A percentile compares a stretch with the other conserved stretches of the same genome.
phyloP scores from a whole-genome alignment of 2,113 vertebrate species.

The Neodontobutis hainanensis region DNA sequence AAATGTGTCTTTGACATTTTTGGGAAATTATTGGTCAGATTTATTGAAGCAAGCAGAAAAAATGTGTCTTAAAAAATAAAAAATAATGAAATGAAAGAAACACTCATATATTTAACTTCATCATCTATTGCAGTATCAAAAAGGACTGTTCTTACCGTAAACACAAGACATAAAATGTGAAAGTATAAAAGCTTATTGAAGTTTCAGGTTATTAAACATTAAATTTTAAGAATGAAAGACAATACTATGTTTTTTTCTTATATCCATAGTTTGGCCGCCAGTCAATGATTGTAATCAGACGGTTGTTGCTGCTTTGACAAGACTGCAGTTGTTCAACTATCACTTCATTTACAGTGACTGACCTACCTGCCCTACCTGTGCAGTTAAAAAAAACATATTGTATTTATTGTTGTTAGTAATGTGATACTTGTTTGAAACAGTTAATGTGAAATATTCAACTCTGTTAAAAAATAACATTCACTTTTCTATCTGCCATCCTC shows the following conservation, averaged over 20 bases:
- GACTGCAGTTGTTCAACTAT: slow-evolving; percentile 60
- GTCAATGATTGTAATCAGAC: slow-evolving; percentile 61
- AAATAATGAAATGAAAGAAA: not conserved
- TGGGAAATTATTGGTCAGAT: slow-evolving; percentile 32
- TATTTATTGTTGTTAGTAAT: not conserved
- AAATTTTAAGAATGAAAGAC: not conserved
- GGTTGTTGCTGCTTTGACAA: slow-evolving; percentile 57
- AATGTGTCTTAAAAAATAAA: not conserved
- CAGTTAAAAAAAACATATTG: not conserved
- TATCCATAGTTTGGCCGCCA: slow-evolving; percentile 40
- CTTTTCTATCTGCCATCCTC: not conserved
- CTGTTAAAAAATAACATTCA: not conserved
- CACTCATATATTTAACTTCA: too few species aligned
- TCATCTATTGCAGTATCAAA: too few species aligned
- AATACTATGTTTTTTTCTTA: not conserved
- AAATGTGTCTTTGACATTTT: not conserved
- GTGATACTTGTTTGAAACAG: not conserved
- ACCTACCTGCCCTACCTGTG: slow-evolving; percentile 13
- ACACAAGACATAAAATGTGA: not conserved
- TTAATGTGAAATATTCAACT: too few species aligned
- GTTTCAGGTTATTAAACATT: too few species aligned
- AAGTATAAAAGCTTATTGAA: not conserved
- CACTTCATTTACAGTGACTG: slow-evolving; percentile 47
- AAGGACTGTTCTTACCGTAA: not conserved
- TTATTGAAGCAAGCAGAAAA: not conserved